Conservation (phyloP, 92 coral and sea anemone genomes). For the Palythoa grandiflora region DNA sequence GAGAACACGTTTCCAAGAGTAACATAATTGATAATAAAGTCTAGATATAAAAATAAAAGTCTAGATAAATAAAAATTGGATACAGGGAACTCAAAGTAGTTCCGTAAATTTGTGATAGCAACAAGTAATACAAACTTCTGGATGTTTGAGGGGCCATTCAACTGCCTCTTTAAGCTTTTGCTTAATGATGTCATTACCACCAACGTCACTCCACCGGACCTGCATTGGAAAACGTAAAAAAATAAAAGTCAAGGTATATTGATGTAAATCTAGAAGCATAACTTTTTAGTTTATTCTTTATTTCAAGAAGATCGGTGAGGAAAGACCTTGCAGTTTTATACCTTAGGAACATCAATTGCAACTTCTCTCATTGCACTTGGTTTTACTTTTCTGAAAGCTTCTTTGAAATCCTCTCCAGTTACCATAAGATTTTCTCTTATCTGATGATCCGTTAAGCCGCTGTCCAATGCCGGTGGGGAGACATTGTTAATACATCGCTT, state of each 20-base stretch:
- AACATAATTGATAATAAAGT: too few relatives aligned
- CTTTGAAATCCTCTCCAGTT: slow-evolving; percentile 78
- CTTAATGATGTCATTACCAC: slow-evolving; percentile 92
- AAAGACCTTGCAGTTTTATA: slow-evolving; percentile 5
- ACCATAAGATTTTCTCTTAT: slow-evolving; percentile 68
- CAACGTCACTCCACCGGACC: slow-evolving; percentile 97
- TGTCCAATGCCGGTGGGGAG: not conserved
- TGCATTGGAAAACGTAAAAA: not conserved
- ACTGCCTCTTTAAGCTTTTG: slow-evolving; percentile 95
- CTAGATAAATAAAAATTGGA: too few relatives aligned
- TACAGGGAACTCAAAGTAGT: too few relatives aligned
- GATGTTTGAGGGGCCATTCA: slow-evolving; percentile 99
- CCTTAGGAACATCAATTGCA: slow-evolving; percentile 97
- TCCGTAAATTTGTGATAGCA: not conserved
- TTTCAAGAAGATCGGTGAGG: not conserved
- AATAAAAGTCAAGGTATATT: not conserved
- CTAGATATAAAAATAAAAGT: too few relatives aligned
- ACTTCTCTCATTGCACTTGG: slow-evolving; percentile 99
- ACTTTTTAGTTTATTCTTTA: too few relatives aligned
- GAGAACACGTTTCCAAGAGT: too few relatives aligned
- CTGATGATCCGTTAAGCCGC: slow-evolving; percentile 41
- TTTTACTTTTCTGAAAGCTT: slow-evolving; percentile 88
- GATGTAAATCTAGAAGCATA: too few relatives aligned
- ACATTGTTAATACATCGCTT: slow-evolving; percentile 75
- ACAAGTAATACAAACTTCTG: slow-evolving; percentile 66